These are phyloP conservation scores for Samia ricini DNA, from an alignment of 1,140 invertebrate genomes.

Conservation along the genomic window DNA sequence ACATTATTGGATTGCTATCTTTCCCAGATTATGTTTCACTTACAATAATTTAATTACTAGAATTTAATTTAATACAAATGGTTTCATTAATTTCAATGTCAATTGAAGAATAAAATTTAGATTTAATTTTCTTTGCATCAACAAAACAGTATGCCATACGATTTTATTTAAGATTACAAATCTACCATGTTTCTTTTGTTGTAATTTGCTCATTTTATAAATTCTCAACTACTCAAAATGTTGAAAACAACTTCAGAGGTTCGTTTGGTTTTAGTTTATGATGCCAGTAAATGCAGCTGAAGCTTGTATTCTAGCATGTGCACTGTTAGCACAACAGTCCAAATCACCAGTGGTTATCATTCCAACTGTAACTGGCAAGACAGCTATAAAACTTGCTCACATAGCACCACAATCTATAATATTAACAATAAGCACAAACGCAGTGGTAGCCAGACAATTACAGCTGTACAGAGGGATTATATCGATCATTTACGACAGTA, in stretches of 20 bases:
- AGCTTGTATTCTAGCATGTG: constrained; percentile 22
- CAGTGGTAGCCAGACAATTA: constrained; percentile 21
- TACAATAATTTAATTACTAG: no score
- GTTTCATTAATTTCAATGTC: no score
- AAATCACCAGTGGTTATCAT: constrained; percentile 21
- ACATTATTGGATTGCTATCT: no score
- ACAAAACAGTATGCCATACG: no score
- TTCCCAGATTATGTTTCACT: no score
- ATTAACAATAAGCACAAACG: constrained; percentile 22
- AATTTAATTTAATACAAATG: no score
- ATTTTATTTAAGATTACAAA: no score
- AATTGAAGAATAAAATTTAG: no score
- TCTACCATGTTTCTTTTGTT: no score
- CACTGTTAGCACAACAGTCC: constrained; percentile 21
- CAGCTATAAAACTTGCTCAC: constrained; percentile 18
- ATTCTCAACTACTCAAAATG: no score
- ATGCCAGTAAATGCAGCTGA: constrained; percentile 33
- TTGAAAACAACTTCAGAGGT: neutral
- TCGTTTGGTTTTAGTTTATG: constrained; percentile 18
- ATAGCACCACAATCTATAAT: constrained; percentile 22
- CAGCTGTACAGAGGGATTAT: constrained; percentile 28
- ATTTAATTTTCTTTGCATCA: no score
- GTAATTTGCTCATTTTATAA: no score
- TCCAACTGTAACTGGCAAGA: constrained; percentile 27
- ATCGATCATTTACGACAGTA: constrained; percentile 33